phyloP scores from a whole-genome alignment of 2,113 vertebrate species.

The Benitochromis conjunctus region DNA sequence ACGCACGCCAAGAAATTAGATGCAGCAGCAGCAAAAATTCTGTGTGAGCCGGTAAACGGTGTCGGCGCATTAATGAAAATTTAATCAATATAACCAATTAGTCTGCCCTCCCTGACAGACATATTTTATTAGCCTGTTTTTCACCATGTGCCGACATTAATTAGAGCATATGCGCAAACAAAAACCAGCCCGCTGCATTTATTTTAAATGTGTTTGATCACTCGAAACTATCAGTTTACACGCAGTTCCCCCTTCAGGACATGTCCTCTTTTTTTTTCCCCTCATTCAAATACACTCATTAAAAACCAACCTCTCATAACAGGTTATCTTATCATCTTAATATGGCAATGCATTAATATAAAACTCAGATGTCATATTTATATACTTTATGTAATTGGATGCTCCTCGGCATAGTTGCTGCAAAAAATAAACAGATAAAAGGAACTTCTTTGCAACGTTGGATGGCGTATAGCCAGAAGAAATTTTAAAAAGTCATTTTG shows the following conservation, averaged over 20 bases:
- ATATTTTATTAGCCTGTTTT: background rate
- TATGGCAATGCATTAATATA: background rate
- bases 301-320: background rate
- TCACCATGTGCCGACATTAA: background rate
- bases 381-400: background rate
- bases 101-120: background rate
- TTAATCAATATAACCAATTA: conserved; percentile 2
- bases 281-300: background rate
- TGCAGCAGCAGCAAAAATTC: background rate
- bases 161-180: background rate
- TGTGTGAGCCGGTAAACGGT: background rate
- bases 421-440: background rate
- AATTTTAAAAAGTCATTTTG: background rate
- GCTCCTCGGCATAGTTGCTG: background rate
- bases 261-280: background rate
- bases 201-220: background rate
- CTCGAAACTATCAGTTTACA: background rate
- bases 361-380: background rate
- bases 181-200: background rate
- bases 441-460: background rate
- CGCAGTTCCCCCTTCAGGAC: background rate
- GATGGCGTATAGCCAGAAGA: background rate
- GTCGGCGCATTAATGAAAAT: background rate
- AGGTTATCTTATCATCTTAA: background rate
- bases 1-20: background rate